Evolutionary conservation across 2,888 invertebrate species (phyloP).

Genomic region (Mesodorylaimus sp.): DNA sequence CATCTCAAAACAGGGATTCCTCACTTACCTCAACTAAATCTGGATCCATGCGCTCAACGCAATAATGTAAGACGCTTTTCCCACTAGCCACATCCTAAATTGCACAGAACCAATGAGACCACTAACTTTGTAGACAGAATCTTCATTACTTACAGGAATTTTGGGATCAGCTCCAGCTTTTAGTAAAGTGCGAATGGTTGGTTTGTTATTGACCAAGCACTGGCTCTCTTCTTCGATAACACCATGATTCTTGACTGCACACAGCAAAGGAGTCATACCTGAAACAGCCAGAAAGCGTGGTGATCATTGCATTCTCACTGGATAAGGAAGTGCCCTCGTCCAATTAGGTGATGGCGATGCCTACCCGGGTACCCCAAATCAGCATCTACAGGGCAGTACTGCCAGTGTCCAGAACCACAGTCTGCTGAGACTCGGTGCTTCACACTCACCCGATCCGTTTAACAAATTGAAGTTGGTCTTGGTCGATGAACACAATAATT

Average conservation of each 20-base stretch:
- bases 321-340: no score
- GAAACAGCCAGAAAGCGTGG: not conserved
- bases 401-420: no score
- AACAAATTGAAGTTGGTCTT: constrained; percentile 14
- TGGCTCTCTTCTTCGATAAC: constrained; percentile 21
- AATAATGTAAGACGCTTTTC: constrained; percentile 22
- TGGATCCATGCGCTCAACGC: constrained; percentile 21
- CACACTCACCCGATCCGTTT: constrained; percentile 3
- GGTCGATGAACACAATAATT: constrained; percentile 3
- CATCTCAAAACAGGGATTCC: no score
- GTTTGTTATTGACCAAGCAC: constrained; percentile 21
- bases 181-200: constrained; percentile 19
- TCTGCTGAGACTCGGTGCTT: no score
- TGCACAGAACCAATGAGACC: constrained; percentile 14
- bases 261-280: constrained; percentile 24
- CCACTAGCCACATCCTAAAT: constrained; percentile 23
- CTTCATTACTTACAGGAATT: constrained; percentile 13
- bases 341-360: no score
- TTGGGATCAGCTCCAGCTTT: constrained; percentile 22
- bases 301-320: no score
- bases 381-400: no score
- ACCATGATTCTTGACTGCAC: constrained; percentile 23
- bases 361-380: no score
- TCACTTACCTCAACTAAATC: constrained; percentile 24
- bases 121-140: no score